These are phyloP conservation scores for Indri indri DNA, from an alignment of 2,113 vertebrate genomes.

Conservation along the genomic window DNA sequence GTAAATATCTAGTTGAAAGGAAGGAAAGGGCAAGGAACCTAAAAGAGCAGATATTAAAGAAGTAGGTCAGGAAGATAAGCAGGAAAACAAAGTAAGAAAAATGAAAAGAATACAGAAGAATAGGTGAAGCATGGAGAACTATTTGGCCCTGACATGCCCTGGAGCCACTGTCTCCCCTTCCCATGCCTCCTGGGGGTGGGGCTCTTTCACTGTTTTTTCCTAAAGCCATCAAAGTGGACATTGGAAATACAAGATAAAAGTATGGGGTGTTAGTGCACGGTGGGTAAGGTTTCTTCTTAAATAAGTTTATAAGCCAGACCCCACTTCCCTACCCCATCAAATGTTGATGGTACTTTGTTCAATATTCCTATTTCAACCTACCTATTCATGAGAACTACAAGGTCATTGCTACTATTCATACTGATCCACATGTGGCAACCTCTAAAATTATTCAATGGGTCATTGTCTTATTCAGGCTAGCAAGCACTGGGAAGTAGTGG, in stretches of 20 bases:
- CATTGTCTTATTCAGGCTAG: neutral
- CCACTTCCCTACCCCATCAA: neutral
- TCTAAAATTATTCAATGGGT: neutral
- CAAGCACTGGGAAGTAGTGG: neutral
- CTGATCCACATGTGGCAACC: neutral
- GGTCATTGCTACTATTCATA: neutral
- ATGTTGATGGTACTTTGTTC: neutral
- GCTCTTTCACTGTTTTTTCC: neutral
- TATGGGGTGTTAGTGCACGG: neutral
- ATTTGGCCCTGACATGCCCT: neutral
- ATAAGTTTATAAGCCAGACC: neutral
- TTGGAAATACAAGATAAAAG: neutral
- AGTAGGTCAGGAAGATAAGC: neutral
- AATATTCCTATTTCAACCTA: neutral
- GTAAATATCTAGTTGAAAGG: neutral
- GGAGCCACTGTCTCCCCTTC: neutral
- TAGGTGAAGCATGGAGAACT: neutral
- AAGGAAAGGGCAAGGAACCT: neutral
- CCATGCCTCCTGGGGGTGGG: neutral
- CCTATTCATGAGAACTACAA: neutral
- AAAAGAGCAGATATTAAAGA: neutral
- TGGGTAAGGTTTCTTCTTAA: neutral
- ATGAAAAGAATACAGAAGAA: neutral
- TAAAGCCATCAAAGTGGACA: neutral
- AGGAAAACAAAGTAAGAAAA: neutral